Conservation (phyloP, 2,113 vertebrate species). For the Thunnus thynnus region DNA sequence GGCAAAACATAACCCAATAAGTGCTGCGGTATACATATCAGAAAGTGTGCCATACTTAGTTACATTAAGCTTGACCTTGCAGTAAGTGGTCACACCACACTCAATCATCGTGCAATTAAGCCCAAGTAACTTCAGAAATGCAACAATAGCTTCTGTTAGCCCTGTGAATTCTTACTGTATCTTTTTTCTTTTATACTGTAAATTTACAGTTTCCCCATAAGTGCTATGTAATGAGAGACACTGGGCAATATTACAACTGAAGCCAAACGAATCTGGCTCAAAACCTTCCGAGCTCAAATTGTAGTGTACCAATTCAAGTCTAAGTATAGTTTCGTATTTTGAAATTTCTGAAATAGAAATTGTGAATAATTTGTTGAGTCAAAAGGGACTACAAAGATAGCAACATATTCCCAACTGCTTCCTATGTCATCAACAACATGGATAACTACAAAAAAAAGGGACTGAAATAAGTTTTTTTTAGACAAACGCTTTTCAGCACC, state of each 20-base stretch:
- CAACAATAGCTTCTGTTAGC: neutral
- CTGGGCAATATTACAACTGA: neutral
- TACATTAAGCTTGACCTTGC: slow-evolving; percentile 37
- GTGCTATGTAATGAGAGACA: slow-evolving; percentile 63
- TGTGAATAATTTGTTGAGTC: neutral
- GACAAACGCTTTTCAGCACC: slow-evolving; percentile 7
- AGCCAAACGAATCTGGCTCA: slow-evolving; percentile 9
- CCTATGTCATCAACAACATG: neutral
- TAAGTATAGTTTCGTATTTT: neutral
- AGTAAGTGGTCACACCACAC: slow-evolving; percentile 55
- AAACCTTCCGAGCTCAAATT: neutral
- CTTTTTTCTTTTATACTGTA: slow-evolving; percentile 63
- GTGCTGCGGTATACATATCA: slow-evolving; percentile 60
- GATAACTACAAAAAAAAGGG: neutral
- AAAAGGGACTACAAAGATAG: neutral
- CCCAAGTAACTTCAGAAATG: slow-evolving; percentile 26
- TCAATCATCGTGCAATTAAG: slow-evolving; percentile 27
- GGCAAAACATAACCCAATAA: slow-evolving; percentile 57
- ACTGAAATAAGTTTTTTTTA: neutral
- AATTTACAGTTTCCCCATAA: slow-evolving; percentile 72
- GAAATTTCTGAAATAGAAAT: neutral
- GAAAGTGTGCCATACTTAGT: slow-evolving; percentile 37
- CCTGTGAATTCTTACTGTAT: neutral
- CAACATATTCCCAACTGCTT: slow-evolving; percentile 7
- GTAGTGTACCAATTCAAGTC: neutral